phyloP scores from a whole-genome alignment of 2,113 vertebrate species.

The Heterotis niloticus region DNA sequence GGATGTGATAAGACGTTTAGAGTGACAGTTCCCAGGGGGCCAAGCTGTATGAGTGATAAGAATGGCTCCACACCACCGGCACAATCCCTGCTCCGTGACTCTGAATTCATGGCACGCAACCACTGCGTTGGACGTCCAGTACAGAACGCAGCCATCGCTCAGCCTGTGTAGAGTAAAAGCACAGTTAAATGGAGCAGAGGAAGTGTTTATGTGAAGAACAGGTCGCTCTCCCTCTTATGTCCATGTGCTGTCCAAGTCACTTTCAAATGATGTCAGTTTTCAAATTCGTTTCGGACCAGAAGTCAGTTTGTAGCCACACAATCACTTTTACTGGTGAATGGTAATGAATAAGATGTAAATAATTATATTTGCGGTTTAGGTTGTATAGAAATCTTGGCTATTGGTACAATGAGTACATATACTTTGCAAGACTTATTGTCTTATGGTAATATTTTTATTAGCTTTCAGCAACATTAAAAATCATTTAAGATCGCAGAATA shows the following conservation, averaged over 20 bases:
- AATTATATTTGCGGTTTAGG: too few species aligned
- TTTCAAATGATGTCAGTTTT: not conserved
- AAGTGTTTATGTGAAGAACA: slow-evolving; percentile 21
- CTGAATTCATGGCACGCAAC: slow-evolving; percentile 10
- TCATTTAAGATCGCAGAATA: too few species aligned
- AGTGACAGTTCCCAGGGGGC: slow-evolving; percentile 11
- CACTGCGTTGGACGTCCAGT: slow-evolving; percentile 7
- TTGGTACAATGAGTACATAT: too few species aligned
- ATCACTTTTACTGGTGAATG: too few species aligned
- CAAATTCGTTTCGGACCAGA: too few species aligned
- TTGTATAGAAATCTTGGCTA: too few species aligned
- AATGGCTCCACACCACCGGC: slow-evolving; percentile 19
- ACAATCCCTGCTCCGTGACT: not conserved
- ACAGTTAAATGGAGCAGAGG: not conserved
- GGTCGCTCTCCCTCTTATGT: not conserved
- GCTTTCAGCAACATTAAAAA: too few species aligned
- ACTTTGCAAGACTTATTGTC: too few species aligned
- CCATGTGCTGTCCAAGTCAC: slow-evolving; percentile 1
- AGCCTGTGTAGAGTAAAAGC: slow-evolving; percentile 5
- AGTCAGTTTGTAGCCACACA: too few species aligned
- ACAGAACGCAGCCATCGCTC: slow-evolving; percentile 9
- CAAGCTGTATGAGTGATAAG: slow-evolving; percentile 25
- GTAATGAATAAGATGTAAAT: too few species aligned
- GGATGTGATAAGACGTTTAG: slow-evolving; percentile 25
- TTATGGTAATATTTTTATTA: too few species aligned